phyloP scores from a whole-genome alignment of 2,797 vertebrate species.

The Trematocara caparti region DNA sequence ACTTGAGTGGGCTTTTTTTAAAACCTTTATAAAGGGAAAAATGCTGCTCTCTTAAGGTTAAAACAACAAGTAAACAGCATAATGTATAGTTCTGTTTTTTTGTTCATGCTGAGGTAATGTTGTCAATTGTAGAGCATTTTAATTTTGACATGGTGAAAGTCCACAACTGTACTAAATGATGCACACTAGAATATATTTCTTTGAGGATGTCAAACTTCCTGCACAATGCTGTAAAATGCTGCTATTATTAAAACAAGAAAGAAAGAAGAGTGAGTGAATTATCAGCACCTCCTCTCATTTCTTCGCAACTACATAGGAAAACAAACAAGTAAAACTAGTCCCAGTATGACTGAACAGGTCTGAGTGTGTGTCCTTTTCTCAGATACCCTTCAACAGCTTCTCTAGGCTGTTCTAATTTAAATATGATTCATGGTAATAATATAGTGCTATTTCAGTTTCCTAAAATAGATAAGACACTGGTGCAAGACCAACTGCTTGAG shows the following conservation, averaged over 20 bases:
- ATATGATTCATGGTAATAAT: background rate
- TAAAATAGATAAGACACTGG: background rate
- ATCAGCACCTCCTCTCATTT: background rate
- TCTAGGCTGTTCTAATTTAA: background rate
- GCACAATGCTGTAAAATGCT: fast-evolving
- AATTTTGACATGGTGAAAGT: fast-evolving
- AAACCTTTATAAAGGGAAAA: background rate
- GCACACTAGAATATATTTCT: background rate
- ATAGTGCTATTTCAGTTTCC: background rate
- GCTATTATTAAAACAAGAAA: fast-evolving
- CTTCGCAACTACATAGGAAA: background rate
- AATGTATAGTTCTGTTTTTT: fast-evolving
- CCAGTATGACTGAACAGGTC: background rate
- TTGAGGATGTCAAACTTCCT: background rate
- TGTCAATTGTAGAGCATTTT: background rate
- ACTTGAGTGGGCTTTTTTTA: background rate
- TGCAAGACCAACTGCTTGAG: background rate
- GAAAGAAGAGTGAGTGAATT: background rate
- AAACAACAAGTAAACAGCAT: background rate
- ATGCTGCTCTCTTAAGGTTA: background rate
- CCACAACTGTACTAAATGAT: fast-evolving
- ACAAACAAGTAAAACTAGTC: fast-evolving
- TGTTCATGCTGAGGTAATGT: background rate
- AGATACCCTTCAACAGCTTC: background rate
- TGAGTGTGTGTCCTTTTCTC: background rate